Evolutionary conservation across 1,140 invertebrate genomes (phyloP).

Genomic region (Bombus waltoni): DNA sequence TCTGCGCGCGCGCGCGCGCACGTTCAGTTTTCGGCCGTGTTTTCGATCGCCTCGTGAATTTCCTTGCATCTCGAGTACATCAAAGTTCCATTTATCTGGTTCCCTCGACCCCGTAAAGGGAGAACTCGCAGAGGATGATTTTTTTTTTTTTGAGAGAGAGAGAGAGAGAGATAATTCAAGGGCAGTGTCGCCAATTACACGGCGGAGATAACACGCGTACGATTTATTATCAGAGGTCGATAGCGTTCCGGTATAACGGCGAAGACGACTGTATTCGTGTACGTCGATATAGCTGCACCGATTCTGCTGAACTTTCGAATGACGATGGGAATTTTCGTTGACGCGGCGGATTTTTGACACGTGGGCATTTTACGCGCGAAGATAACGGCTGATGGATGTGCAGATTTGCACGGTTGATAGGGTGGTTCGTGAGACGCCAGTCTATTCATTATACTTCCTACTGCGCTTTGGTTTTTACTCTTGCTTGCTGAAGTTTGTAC

Average conservation of each 20-base stretch:
- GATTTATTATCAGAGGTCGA: too few species aligned
- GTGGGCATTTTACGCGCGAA: background rate
- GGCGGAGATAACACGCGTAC: too few species aligned
- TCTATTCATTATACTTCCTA: slow-evolving; percentile 13
- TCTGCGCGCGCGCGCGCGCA: too few species aligned
- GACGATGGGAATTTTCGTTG: background rate
- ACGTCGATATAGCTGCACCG: background rate
- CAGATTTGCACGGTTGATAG: background rate
- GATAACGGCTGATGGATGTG: slow-evolving; percentile 11
- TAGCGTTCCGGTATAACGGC: too few species aligned
- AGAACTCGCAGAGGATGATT: too few species aligned
- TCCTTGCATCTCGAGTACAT: background rate
- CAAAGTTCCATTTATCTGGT: background rate
- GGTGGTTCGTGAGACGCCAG: background rate
- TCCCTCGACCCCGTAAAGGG: too few species aligned
- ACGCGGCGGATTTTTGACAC: slow-evolving; percentile 6
- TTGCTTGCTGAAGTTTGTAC: background rate
- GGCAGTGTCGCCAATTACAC: too few species aligned
- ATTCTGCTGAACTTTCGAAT: background rate
- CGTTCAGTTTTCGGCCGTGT: too few species aligned
- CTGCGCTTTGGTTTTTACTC: background rate
- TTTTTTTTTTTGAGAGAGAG: too few species aligned
- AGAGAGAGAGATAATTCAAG: too few species aligned
- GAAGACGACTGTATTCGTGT: too few species aligned
- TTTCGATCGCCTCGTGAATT: background rate